A percentile compares a stretch with the other conserved stretches of the same genome.
Evolutionary conservation across 2,797 vertebrate genomes (phyloP).

Genomic region (Dicrostonyx torquatus): DNA sequence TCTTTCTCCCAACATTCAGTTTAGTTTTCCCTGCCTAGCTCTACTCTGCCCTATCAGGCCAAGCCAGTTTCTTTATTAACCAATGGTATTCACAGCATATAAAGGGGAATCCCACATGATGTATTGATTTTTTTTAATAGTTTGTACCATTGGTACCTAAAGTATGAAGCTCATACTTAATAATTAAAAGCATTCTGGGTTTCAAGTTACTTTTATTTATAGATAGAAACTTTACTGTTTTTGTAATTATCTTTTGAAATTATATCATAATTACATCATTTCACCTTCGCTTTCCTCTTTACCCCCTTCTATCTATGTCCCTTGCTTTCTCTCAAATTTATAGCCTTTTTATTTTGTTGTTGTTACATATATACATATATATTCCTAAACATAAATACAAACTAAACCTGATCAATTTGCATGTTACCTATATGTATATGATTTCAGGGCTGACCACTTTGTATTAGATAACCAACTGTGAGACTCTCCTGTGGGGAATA

Average conservation of each 20-base stretch:
- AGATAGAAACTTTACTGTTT: neutral
- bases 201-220: neutral
- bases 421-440: neutral
- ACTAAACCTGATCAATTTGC: neutral
- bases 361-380: neutral
- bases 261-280: neutral
- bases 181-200: neutral
- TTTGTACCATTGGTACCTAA: neutral
- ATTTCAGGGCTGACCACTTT: neutral
- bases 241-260: neutral
- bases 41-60: too few species aligned
- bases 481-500: neutral
- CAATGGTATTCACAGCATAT: too few species aligned
- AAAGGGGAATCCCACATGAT: too few species aligned
- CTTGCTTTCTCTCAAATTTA: neutral
- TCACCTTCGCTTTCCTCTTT: neutral
- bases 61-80: too few species aligned
- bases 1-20: too few species aligned
- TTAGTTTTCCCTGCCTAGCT: too few species aligned
- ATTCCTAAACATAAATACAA: neutral
- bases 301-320: neutral
- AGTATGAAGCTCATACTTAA: neutral
- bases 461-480: neutral
- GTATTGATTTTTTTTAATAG: neutral
- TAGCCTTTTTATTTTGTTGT: neutral